These are phyloP conservation scores for Sebastes trivittatus DNA, from an alignment of 2,797 vertebrate genomes.

Conservation along the genomic window DNA sequence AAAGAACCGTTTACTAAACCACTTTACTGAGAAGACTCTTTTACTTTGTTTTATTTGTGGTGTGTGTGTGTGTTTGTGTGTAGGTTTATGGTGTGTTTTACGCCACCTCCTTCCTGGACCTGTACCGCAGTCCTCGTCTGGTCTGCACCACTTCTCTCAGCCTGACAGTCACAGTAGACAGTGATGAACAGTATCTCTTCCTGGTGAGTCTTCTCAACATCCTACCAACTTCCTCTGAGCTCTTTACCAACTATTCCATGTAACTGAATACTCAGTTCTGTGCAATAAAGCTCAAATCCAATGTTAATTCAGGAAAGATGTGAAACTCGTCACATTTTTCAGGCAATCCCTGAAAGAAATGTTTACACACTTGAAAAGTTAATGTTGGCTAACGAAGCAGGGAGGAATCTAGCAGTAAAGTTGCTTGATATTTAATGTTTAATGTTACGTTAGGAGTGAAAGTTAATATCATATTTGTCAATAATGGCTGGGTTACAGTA, in stretches of 20 bases:
- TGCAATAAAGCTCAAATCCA: background rate
- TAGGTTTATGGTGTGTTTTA: slow-evolving; percentile 94
- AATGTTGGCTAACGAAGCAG: too few relatives aligned
- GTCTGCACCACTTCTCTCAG: slow-evolving; percentile 78
- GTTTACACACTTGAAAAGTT: background rate
- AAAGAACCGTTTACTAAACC: background rate
- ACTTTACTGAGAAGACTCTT: background rate
- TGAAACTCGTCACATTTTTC: background rate
- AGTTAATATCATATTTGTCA: too few relatives aligned
- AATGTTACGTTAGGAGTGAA: too few relatives aligned
- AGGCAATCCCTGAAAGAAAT: too few relatives aligned
- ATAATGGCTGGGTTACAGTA: too few relatives aligned
- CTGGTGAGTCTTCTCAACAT: slow-evolving; percentile 80
- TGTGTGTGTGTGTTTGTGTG: slow-evolving; percentile 1
- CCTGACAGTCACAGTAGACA: slow-evolving; percentile 85
- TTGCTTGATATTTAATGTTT: too few relatives aligned
- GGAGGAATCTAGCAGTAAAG: too few relatives aligned
- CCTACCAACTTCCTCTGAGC: background rate
- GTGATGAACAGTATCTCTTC: slow-evolving; percentile 94
- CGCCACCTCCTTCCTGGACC: slow-evolving; percentile 93
- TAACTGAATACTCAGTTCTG: background rate
- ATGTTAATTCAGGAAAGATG: background rate
- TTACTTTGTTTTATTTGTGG: background rate
- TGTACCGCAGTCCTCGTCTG: slow-evolving; percentile 87
- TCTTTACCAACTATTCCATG: background rate